Evolutionary conservation across 2,113 vertebrate genomes (phyloP).

Genomic region (Daubentonia madagascariensis): DNA sequence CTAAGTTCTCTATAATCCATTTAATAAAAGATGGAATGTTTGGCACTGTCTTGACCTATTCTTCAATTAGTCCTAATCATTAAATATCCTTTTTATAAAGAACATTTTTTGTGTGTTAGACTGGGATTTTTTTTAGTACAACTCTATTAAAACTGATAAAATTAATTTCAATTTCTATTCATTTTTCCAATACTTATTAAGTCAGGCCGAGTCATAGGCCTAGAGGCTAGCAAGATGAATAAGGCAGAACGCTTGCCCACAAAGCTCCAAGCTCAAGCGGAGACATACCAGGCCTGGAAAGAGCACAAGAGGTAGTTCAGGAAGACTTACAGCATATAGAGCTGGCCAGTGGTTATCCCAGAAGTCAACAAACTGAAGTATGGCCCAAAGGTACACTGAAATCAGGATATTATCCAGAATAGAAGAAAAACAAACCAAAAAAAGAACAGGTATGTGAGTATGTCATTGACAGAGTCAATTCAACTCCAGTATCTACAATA

Average conservation of each 20-base stretch:
- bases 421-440: not conserved
- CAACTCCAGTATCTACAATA: not conserved
- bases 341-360: not conserved
- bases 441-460: not conserved
- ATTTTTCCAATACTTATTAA: not conserved
- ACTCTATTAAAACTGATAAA: not conserved
- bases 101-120: not conserved
- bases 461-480: not conserved
- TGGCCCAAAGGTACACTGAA: not conserved
- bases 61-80: not conserved
- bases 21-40: not conserved
- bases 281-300: not conserved
- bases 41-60: not conserved
- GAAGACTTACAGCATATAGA: not conserved
- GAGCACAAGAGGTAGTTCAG: not conserved
- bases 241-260: not conserved
- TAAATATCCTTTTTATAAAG: conserved; percentile 18
- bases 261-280: not conserved
- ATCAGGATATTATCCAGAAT: not conserved
- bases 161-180: not conserved
- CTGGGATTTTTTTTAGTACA: not conserved
- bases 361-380: not conserved
- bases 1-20: not conserved
- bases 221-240: not conserved
- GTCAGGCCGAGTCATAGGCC: not conserved